These are phyloP conservation scores for Actinia equina DNA, from an alignment of 64 coral and sea anemone species.

Conservation along the genomic window DNA sequence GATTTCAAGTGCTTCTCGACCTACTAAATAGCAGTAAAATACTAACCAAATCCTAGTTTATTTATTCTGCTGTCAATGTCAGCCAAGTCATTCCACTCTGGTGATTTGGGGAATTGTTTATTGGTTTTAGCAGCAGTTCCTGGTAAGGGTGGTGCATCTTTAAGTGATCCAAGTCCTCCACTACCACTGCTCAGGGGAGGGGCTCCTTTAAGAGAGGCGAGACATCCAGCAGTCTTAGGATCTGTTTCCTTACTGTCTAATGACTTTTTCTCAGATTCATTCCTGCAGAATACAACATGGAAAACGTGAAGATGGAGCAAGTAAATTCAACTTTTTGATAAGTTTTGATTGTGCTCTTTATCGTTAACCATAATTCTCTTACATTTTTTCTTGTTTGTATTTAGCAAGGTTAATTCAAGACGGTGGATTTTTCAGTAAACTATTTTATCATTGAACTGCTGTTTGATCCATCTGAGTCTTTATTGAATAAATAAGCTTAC, in stretches of 20 bases:
- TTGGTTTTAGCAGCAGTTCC: constrained; percentile 33
- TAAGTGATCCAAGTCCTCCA: constrained; percentile 67
- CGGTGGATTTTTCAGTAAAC: too few relatives aligned
- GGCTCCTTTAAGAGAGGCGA: constrained; percentile 71
- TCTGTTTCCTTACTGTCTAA: constrained; percentile 12
- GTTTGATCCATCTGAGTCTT: too few relatives aligned
- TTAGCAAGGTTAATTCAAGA: too few relatives aligned
- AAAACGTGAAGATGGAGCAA: neutral
- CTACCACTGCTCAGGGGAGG: constrained; percentile 49
- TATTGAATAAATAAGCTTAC: too few relatives aligned
- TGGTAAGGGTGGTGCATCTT: constrained; percentile 65
- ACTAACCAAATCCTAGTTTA: constrained; percentile 85
- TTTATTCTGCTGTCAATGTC: constrained; percentile 86
- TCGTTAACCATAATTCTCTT: too few relatives aligned
- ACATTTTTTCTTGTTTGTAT: too few relatives aligned
- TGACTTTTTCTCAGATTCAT: constrained; percentile 16
- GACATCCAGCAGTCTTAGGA: constrained; percentile 34
- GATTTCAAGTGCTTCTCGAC: too few relatives aligned
- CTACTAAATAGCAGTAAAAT: too few relatives aligned
- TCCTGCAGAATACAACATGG: neutral
- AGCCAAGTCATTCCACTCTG: constrained; percentile 75
- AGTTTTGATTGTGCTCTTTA: too few relatives aligned
- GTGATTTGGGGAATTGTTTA: constrained; percentile 60
- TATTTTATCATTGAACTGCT: too few relatives aligned
- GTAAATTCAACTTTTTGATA: too few relatives aligned